A percentile compares a stretch with the other conserved stretches of the same genome.
Evolutionary conservation across 2,113 vertebrate species (phyloP).

Genomic region (Pao palembangensis): DNA sequence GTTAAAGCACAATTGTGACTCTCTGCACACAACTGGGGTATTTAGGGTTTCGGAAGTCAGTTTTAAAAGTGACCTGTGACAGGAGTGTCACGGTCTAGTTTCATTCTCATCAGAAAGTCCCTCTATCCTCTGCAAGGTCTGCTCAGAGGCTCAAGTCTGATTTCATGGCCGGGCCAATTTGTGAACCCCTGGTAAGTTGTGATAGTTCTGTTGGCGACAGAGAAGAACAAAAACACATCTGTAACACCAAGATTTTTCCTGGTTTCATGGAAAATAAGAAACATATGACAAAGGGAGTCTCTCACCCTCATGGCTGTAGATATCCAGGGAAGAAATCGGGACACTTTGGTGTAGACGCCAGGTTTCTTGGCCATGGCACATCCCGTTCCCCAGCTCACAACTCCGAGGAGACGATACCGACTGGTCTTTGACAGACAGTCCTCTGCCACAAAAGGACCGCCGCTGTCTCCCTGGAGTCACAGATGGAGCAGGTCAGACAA

Average conservation of each 20-base stretch:
- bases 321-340: conserved; percentile 86
- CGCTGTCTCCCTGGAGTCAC: conserved; percentile 83
- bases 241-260: not conserved
- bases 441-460: conserved; percentile 85
- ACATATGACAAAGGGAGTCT: not conserved
- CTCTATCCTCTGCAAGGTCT: conserved; percentile 7
- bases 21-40: no score
- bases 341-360: conserved; percentile 86
- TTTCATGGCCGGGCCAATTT: conserved; percentile 75
- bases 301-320: conserved; percentile 86
- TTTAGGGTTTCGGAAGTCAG: no score
- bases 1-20: no score
- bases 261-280: not conserved
- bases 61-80: no score
- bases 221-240: conserved; percentile 18
- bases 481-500: conserved; percentile 4
- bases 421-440: conserved; percentile 81
- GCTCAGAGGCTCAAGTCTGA: conserved; percentile 14
- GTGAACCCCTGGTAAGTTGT: conserved; percentile 73
- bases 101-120: not conserved
- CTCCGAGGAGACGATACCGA: conserved; percentile 83
- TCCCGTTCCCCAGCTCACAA: conserved; percentile 91
- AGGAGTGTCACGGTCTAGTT: conserved; percentile 2
- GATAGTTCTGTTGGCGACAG: conserved; percentile 65
- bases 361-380: conserved; percentile 89